Percentiles rank a stretch among this genome's conserved stretches.
phyloP scores from a whole-genome alignment of 2,888 invertebrate species.

The Leucoptera coffeella region DNA sequence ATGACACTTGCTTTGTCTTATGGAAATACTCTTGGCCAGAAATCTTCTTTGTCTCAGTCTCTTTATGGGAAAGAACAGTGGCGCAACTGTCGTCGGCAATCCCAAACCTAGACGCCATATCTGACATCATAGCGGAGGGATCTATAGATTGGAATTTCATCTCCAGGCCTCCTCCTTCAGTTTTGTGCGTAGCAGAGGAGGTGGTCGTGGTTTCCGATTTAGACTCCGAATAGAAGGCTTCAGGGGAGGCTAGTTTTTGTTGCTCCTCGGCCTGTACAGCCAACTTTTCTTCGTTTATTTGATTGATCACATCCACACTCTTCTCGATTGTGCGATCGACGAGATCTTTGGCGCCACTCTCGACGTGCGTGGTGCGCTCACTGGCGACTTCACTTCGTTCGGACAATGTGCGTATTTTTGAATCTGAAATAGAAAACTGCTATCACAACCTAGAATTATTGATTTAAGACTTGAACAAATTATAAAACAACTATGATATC shows the following conservation, averaged over 20 bases:
- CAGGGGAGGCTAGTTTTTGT: slow-evolving; percentile 20
- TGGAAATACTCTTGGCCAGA: slow-evolving; percentile 42
- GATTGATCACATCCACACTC: slow-evolving; percentile 31
- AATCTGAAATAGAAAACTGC: slow-evolving; percentile 35
- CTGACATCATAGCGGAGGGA: slow-evolving; percentile 31
- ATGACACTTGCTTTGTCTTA: slow-evolving; percentile 42
- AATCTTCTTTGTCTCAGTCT: slow-evolving; percentile 42
- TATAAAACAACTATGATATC: no score
- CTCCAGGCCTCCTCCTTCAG: slow-evolving; percentile 23
- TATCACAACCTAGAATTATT: no score
- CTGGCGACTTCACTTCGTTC: slow-evolving; percentile 27
- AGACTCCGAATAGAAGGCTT: slow-evolving; percentile 34
- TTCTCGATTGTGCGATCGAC: slow-evolving; percentile 45
- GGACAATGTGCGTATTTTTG: slow-evolving; percentile 28
- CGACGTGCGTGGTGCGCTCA: no score
- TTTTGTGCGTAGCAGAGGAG: slow-evolving; percentile 37
- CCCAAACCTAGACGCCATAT: slow-evolving; percentile 35
- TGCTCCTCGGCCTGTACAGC: slow-evolving; percentile 37
- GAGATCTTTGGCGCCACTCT: slow-evolving; percentile 47
- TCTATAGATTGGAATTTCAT: slow-evolving; percentile 34
- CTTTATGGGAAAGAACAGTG: slow-evolving; percentile 44
- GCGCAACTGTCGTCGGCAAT: slow-evolving; percentile 19
- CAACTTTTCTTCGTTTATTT: slow-evolving; percentile 35
- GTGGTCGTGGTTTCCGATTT: slow-evolving; percentile 34
- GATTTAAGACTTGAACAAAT: no score